Evolutionary conservation across 1,140 invertebrate genomes (phyloP).

Genomic region (Venustaconcha ellipsiformis): DNA sequence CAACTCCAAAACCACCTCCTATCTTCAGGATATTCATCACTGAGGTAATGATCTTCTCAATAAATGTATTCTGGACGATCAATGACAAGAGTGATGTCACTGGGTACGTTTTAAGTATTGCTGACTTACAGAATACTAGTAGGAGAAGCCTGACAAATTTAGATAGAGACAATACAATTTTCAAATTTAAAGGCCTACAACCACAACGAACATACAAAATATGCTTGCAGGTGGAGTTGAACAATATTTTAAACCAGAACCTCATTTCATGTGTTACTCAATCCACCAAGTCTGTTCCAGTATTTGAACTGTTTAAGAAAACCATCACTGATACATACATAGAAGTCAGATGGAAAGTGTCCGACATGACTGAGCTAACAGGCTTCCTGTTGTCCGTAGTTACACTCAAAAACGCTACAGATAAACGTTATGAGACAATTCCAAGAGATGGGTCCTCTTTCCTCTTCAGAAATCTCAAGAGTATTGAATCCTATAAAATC

Average conservation of each 20-base stretch:
- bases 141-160: neutral
- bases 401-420: too few relatives aligned
- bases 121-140: neutral
- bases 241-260: too few relatives aligned
- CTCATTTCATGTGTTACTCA: conserved; percentile 2
- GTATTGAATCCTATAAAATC: conserved; percentile 2
- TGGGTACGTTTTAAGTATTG: conserved; percentile 9
- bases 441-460: too few relatives aligned
- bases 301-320: neutral
- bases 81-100: too few relatives aligned
- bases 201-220: conserved; percentile 11
- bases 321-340: neutral
- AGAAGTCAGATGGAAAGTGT: neutral
- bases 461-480: too few relatives aligned
- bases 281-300: neutral
- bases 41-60: conserved; percentile 8
- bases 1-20: conserved; percentile 18
- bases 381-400: too few relatives aligned
- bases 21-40: neutral
- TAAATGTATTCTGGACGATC: conserved; percentile 23
- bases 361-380: too few relatives aligned
- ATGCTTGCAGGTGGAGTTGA: conserved; percentile 21
- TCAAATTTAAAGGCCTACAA: conserved; percentile 18
- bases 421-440: too few relatives aligned
- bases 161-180: neutral